A percentile compares a stretch with the other conserved stretches of the same genome.
Conservation (phyloP, 2,888 invertebrate genomes). For the Ephialtes manifestator region DNA sequence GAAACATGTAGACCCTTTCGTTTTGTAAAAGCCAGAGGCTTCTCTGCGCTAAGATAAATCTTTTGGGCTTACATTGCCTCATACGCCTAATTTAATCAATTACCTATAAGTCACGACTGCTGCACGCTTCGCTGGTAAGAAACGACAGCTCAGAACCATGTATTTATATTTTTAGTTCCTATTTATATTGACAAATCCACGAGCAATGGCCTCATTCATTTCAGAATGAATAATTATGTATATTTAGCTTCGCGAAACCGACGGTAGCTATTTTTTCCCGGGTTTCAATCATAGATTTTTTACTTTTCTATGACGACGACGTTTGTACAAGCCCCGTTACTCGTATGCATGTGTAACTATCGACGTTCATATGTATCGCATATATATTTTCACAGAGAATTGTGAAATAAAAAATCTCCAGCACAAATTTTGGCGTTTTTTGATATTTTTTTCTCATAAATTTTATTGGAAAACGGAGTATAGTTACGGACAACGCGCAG, state of each 20-base stretch:
- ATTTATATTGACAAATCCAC: conserved; percentile 16
- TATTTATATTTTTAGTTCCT: conserved; percentile 58
- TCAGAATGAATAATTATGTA: conserved; percentile 28
- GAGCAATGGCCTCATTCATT: conserved; percentile 18
- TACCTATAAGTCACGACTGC: conserved; percentile 27
- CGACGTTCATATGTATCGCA: conserved; percentile 32
- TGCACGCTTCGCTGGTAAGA: conserved; percentile 62
- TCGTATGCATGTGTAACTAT: conserved; percentile 19
- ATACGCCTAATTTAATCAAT: conserved; percentile 12
- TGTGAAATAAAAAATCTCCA: conserved; percentile 19
- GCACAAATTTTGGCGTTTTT: conserved; percentile 6
- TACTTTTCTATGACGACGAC: conserved; percentile 56
- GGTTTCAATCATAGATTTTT: conserved; percentile 54
- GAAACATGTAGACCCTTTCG: conserved; percentile 79
- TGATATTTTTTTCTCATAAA: background rate
- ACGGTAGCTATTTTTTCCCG: conserved; percentile 4
- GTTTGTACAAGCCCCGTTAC: conserved; percentile 17
- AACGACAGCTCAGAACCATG: conserved; percentile 43
- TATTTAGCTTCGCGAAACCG: conserved; percentile 19
- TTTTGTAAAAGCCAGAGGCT: conserved; percentile 80
- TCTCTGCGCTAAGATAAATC: conserved; percentile 81
- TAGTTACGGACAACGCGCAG: conserved; percentile 57
- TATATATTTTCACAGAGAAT: conserved; percentile 53
- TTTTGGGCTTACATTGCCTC: background rate
- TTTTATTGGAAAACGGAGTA: background rate